Evolutionary conservation across 2,113 vertebrate genomes (phyloP).

Genomic region (Paracanthobrama guichenoti): DNA sequence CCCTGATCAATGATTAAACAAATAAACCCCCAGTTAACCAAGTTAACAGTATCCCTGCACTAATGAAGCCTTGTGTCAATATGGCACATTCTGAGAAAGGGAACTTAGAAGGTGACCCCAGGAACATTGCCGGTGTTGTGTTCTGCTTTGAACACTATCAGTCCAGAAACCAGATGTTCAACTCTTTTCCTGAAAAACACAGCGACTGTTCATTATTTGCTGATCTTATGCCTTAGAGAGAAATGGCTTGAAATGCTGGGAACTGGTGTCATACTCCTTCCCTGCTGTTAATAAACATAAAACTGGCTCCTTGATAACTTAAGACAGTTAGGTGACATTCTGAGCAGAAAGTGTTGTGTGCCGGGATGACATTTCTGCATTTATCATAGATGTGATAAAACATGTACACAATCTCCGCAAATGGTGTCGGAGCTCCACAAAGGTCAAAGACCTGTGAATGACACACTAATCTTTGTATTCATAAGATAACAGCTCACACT

Average conservation of each 20-base stretch:
- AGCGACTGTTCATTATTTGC: neutral
- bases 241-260: neutral
- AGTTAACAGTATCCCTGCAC: constrained; percentile 40
- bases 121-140: neutral
- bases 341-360: neutral
- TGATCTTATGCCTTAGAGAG: neutral
- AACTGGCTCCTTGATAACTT: neutral
- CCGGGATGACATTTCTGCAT: neutral
- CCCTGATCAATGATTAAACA: constrained; percentile 73
- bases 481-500: constrained; percentile 16
- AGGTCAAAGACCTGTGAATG: constrained; percentile 21
- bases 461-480: constrained; percentile 24
- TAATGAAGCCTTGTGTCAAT: constrained; percentile 64
- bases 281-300: neutral
- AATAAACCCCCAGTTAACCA: constrained; percentile 55
- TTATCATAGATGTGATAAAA: neutral
- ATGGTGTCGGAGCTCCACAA: neutral
- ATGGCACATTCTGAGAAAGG: constrained; percentile 59
- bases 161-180: constrained; percentile 16
- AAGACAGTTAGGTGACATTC: neutral
- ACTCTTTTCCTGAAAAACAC: neutral
- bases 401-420: constrained; percentile 15
- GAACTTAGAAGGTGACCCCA: constrained; percentile 13
- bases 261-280: neutral
- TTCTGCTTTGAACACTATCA: constrained; percentile 6